Conservation (phyloP, 2,888 invertebrate genomes). For the Rugalucina vietnamica region DNA sequence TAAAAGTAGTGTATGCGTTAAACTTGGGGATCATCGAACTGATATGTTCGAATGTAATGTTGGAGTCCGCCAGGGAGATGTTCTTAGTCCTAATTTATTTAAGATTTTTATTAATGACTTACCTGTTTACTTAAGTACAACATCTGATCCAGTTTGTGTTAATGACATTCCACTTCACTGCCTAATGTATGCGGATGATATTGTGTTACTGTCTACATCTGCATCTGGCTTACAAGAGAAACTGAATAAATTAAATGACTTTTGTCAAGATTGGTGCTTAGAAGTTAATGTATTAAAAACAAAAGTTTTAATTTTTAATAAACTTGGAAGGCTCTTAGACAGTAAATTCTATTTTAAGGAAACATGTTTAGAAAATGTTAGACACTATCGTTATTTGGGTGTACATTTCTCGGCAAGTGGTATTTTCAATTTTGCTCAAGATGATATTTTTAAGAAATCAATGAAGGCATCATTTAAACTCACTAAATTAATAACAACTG, state of each 20-base stretch:
- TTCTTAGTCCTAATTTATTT: conserved; percentile 11
- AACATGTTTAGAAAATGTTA: neutral
- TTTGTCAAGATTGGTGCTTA: neutral
- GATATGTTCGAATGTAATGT: neutral
- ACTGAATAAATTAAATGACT: neutral
- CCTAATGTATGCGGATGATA: neutral
- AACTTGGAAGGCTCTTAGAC: neutral
- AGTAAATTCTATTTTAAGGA: neutral
- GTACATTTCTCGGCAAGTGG: neutral
- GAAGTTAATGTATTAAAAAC: neutral
- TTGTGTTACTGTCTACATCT: neutral
- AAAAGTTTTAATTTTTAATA: neutral
- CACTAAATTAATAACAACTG: neutral
- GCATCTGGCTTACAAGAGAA: neutral
- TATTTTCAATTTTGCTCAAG: neutral
- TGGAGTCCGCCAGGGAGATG: conserved; percentile 2
- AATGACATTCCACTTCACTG: neutral
- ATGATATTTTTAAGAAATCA: neutral
- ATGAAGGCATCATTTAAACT: neutral
- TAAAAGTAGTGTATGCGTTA: neutral
- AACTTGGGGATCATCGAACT: neutral
- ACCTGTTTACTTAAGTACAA: neutral
- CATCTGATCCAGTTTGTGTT: neutral
- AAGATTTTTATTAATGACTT: conserved; percentile 20
- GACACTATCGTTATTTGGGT: neutral